phyloP scores from a whole-genome alignment of 2,113 vertebrate genomes.

The Hippocampus zosterae region DNA sequence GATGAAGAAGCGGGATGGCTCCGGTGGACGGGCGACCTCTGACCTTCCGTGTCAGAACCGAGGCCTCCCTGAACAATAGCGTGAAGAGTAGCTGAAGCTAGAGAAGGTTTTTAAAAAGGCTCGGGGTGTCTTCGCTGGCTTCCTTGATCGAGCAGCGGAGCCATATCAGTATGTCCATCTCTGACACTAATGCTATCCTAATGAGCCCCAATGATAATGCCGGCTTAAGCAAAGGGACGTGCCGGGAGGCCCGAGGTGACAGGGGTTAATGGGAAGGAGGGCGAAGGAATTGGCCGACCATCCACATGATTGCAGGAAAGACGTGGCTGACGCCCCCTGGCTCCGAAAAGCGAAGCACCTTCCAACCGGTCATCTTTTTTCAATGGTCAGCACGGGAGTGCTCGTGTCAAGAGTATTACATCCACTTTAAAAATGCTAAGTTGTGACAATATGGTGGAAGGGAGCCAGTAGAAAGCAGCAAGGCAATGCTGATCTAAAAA shows the following conservation, averaged over 20 bases:
- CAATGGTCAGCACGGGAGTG: neutral
- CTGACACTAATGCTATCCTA: slow-evolving; percentile 69
- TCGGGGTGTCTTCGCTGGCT: slow-evolving; percentile 47
- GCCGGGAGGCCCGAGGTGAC: slow-evolving; percentile 41
- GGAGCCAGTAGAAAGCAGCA: neutral
- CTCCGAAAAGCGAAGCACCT: slow-evolving; percentile 12
- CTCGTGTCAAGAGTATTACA: neutral
- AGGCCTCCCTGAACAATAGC: slow-evolving; percentile 62
- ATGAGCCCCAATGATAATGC: slow-evolving; percentile 59
- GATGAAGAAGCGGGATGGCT: slow-evolving; percentile 43
- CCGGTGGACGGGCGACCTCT: slow-evolving; percentile 58
- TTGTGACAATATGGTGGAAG: neutral
- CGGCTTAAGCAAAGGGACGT: slow-evolving; percentile 52
- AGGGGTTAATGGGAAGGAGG: slow-evolving; percentile 56
- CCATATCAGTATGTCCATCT: slow-evolving; percentile 62
- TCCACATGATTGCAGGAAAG: slow-evolving; percentile 19
- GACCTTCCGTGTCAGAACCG: slow-evolving; percentile 63
- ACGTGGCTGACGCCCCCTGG: slow-evolving; percentile 14
- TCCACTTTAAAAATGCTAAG: neutral
- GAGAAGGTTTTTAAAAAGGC: slow-evolving; percentile 24
- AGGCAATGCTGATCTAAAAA: neutral
- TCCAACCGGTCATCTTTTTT: neutral
- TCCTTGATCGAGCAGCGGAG: slow-evolving; percentile 51
- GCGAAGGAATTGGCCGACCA: slow-evolving; percentile 36
- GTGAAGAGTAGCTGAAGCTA: slow-evolving; percentile 33